phyloP scores from a whole-genome alignment of 2,888 invertebrate genomes.

The Spodoptera exigua region DNA sequence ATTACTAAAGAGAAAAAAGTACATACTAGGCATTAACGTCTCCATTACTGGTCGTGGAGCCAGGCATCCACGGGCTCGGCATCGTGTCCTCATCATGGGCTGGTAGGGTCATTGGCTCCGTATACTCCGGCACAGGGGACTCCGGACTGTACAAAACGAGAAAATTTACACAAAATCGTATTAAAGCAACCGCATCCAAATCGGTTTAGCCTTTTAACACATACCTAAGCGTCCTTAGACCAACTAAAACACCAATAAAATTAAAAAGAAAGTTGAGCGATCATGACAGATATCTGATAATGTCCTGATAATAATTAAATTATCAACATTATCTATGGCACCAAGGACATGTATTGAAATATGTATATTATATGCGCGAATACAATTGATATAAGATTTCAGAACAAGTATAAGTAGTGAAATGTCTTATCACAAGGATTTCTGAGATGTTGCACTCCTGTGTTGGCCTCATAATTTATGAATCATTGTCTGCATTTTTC shows the following conservation, averaged over 20 bases:
- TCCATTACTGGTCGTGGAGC: constrained; percentile 58
- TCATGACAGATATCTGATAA: constrained; percentile 21
- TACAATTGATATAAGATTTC: constrained; percentile 38
- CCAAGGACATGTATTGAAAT: constrained; percentile 27
- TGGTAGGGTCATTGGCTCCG: constrained; percentile 37
- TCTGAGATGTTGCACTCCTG: constrained; percentile 22
- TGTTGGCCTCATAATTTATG: constrained; percentile 23
- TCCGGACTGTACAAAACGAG: constrained; percentile 40
- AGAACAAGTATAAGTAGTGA: constrained; percentile 31
- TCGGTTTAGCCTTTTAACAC: too few relatives aligned
- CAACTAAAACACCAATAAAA: constrained; percentile 6
- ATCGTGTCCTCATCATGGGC: constrained; percentile 75
- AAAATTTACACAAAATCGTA: background rate
- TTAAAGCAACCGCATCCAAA: too few relatives aligned
- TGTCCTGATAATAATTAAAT: constrained; percentile 38
- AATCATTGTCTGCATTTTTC: constrained; percentile 13
- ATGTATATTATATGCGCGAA: constrained; percentile 15
- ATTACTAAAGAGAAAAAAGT: background rate
- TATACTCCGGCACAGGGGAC: constrained; percentile 48
- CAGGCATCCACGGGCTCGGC: constrained; percentile 74
- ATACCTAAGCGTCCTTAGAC: too few relatives aligned
- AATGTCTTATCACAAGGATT: constrained; percentile 39
- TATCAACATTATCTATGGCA: constrained; percentile 36
- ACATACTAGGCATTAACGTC: constrained; percentile 56
- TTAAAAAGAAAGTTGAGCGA: constrained; percentile 9